These are phyloP conservation scores for Mystacornis crossleyi DNA, from an alignment of 2,113 vertebrate species.

Conservation along the genomic window DNA sequence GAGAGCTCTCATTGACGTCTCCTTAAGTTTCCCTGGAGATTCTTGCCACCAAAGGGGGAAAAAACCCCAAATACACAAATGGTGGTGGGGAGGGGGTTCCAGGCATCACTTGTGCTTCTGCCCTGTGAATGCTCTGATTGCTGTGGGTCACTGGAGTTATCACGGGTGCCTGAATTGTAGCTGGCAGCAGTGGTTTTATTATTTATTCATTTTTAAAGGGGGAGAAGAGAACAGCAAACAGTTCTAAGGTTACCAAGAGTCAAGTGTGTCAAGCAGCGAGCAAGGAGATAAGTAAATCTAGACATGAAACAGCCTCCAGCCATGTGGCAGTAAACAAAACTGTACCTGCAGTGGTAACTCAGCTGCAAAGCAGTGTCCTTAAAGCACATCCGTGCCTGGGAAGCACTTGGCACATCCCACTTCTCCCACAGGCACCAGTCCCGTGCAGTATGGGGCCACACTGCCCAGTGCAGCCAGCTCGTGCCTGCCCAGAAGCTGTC, in stretches of 20 bases:
- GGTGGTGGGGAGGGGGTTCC: background rate
- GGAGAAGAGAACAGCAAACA: background rate
- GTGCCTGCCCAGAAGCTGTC: background rate
- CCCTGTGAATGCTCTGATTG: background rate
- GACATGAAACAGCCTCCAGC: background rate
- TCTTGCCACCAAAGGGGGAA: background rate
- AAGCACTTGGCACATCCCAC: fast-evolving
- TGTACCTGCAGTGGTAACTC: background rate
- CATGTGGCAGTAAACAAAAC: background rate
- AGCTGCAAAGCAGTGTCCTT: background rate
- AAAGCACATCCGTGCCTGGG: background rate
- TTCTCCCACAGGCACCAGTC: background rate
- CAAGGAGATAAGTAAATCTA: background rate
- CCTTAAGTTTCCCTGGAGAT: background rate
- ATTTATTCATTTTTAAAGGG: background rate
- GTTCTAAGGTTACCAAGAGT: background rate
- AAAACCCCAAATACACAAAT: background rate
- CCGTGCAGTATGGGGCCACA: fast-evolving
- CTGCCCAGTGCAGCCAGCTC: background rate
- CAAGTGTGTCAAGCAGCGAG: background rate
- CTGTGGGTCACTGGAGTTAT: background rate
- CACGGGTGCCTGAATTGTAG: background rate
- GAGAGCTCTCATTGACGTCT: background rate
- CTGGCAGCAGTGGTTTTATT: background rate
- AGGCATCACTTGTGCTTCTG: background rate